Evolutionary conservation across 2,113 vertebrate genomes (phyloP), one percentile per base, ranked within the genome.

Genomic region (Nothobranchius furzeri): DNA sequence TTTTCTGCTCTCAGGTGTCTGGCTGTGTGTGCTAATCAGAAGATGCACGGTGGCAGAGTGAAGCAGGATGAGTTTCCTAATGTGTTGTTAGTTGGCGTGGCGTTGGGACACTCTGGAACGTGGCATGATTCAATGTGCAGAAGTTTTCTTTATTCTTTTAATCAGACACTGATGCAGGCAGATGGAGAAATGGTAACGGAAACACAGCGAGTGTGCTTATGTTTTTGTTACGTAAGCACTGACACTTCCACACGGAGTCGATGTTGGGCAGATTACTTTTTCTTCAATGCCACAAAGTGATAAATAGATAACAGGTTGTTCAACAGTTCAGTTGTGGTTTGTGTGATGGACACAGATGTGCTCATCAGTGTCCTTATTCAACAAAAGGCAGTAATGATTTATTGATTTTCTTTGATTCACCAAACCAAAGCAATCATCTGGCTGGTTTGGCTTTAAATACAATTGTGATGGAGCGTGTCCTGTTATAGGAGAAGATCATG

Each of bases 11-110:
- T 68, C 73, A 59, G 81, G 78, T 79, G 65, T 81, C 70, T 73
- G 14, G 57, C 79, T 85, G 70, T 70, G 71, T 78, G 74, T 64
- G 66, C 73, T 86, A 86, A 88, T 90, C 84, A 88, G 85, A 88
- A 84, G 81, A 71, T 80, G 64, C 68, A 65, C 46, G 0, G 60
- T 75, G 68, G 69, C 75, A 73, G 61, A 82, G 64, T 52, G 63
- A 50, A 79, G 70, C 58, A 78, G 65, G 66, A 81, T 20, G 58
- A 71, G 51, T 51, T 51, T 64, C 62, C 78, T 86, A 74, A 86
- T 82, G 79, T 74, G 83, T 76, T 84, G 85, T 82, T 78, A 85
- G 81, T 35, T 77, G 61, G 76, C 85, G 67, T 77, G 75, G 66
- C 59, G 60, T 68, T 60, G 70, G 8, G 68, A 77, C 64, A 71